Percentiles rank a stretch among this genome's conserved stretches.
These are phyloP conservation scores for Strix uralensis DNA, from an alignment of 2,113 vertebrate species.

Conservation along the genomic window DNA sequence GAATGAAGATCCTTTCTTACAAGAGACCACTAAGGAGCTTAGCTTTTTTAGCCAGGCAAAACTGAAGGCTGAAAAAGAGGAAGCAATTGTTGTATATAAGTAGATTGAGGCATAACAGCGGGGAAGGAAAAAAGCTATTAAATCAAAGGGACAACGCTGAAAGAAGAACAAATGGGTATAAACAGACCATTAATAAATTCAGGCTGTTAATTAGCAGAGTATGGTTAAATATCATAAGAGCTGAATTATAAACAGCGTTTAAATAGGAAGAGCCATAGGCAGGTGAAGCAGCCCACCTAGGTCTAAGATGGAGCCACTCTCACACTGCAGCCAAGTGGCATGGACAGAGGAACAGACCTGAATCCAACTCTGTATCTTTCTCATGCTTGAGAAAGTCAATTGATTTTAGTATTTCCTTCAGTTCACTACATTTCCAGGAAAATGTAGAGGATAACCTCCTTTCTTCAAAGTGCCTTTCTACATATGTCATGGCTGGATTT, in stretches of 20 bases:
- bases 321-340: background rate
- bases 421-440: background rate
- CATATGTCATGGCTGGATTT: background rate
- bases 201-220: slow-evolving; percentile 10
- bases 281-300: background rate
- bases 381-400: background rate
- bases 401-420: background rate
- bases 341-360: background rate
- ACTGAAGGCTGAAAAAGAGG: slow-evolving; percentile 20
- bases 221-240: background rate
- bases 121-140: slow-evolving; percentile 28
- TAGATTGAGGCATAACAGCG: slow-evolving; percentile 3
- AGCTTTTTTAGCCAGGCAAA: slow-evolving; percentile 17
- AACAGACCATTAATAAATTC: slow-evolving; percentile 13
- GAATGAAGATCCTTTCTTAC: slow-evolving; percentile 24
- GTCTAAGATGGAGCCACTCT: background rate
- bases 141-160: background rate
- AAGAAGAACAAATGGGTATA: slow-evolving; percentile 14
- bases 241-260: background rate
- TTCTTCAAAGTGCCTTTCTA: background rate
- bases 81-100: background rate
- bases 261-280: background rate
- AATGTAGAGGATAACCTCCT: background rate
- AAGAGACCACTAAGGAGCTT: slow-evolving; percentile 44
- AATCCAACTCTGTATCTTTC: background rate